phyloP scores from a whole-genome alignment of 2,888 invertebrate species.

The Buathra laborator region DNA sequence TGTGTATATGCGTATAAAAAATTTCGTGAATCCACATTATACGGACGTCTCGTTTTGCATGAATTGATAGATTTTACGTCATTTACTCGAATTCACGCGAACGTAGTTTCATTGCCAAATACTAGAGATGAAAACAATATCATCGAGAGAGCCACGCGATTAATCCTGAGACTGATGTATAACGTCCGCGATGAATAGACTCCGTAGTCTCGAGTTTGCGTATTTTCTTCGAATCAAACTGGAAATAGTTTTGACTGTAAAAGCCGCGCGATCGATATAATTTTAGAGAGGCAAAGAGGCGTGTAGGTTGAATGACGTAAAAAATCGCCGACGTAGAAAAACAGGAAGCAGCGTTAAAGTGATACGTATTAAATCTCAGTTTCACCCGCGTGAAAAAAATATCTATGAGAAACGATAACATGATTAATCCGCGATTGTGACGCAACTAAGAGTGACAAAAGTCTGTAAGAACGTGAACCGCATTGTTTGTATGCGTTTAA shows the following conservation, averaged over 20 bases:
- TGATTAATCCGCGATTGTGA: conserved; percentile 17
- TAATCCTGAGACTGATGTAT: background rate
- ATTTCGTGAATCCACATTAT: conserved; percentile 9
- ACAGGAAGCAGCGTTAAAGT: conserved; percentile 75
- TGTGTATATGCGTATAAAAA: background rate
- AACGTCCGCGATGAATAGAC: background rate
- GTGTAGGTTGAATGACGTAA: conserved; percentile 82
- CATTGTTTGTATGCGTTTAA: background rate
- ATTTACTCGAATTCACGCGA: background rate
- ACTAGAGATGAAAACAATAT: background rate
- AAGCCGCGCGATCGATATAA: conserved; percentile 51
- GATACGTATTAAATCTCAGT: background rate
- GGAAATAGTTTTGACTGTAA: conserved; percentile 41
- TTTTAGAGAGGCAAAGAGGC: conserved; percentile 68
- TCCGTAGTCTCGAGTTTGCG: background rate
- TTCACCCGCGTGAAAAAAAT: background rate
- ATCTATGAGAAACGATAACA: conserved; percentile 8
- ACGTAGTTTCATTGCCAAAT: background rate
- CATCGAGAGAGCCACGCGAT: background rate
- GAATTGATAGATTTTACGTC: conserved; percentile 17
- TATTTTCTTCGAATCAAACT: conserved; percentile 38
- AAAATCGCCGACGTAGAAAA: conserved; percentile 65
- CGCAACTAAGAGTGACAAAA: conserved; percentile 19
- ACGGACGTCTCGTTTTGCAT: conserved; percentile 11
- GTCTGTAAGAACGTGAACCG: background rate